These are phyloP conservation scores for Molorchus minor DNA, from an alignment of 2,888 invertebrate species.

Conservation along the genomic window DNA sequence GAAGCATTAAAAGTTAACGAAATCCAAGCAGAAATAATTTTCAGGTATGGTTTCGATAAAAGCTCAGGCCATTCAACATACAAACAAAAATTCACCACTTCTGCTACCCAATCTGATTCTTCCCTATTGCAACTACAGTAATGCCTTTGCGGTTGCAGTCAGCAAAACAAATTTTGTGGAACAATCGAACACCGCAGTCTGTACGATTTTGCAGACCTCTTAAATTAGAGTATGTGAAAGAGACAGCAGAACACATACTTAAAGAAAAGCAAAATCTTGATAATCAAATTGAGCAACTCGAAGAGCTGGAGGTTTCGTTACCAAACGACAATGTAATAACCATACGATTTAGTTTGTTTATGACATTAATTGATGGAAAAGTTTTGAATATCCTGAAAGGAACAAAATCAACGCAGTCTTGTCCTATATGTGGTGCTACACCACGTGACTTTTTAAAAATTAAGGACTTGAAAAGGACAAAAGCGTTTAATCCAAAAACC, in stretches of 20 bases:
- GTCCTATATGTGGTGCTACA: slow-evolving; percentile 12
- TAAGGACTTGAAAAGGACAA: neutral
- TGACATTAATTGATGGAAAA: too few relatives aligned
- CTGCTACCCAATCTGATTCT: neutral
- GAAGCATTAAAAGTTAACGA: neutral
- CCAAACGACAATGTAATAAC: too few relatives aligned
- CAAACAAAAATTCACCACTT: slow-evolving; percentile 1
- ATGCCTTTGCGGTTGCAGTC: slow-evolving; percentile 7
- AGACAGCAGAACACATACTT: neutral
- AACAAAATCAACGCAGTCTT: too few relatives aligned
- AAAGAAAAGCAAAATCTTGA: slow-evolving; percentile 7
- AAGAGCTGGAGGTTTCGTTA: neutral
- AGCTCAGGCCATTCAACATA: slow-evolving; percentile 2
- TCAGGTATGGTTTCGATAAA: slow-evolving; percentile 8
- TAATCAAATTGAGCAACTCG: neutral
- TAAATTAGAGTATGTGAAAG: slow-evolving; percentile 9
- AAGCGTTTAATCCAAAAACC: neutral
- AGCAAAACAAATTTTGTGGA: slow-evolving; percentile 4
- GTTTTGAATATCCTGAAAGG: too few relatives aligned
- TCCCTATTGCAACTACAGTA: slow-evolving; percentile 9
- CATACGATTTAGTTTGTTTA: too few relatives aligned
- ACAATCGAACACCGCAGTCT: slow-evolving; percentile 13
- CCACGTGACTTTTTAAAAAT: slow-evolving; percentile 3
- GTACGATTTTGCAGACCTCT: slow-evolving; percentile 10
- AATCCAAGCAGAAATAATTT: slow-evolving; percentile 6